Evolutionary conservation across 2,797 vertebrate species (phyloP).

Genomic region (Macropodus opercularis): DNA sequence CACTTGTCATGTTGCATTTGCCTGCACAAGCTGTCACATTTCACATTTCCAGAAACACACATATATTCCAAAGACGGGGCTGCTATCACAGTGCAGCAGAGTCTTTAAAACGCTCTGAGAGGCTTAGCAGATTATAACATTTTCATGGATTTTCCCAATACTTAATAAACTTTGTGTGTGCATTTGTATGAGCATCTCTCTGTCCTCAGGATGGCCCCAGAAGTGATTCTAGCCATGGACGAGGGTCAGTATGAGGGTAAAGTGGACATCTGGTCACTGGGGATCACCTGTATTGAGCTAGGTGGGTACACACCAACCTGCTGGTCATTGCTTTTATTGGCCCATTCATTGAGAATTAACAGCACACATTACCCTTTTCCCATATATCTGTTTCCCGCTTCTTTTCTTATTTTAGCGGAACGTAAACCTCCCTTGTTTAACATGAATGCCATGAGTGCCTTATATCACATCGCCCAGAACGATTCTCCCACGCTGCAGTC

Average conservation of each 20-base stretch:
- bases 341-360: neutral
- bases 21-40: conserved; percentile 24
- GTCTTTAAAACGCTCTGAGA: conserved; percentile 67
- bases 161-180: conserved; percentile 52
- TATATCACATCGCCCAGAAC: conserved; percentile 99
- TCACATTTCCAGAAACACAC: conserved; percentile 33
- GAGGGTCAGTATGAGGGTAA: conserved; percentile 98
- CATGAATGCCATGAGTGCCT: conserved; percentile 99
- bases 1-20: conserved; percentile 23
- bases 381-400: neutral
- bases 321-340: neutral
- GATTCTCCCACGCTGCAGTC: conserved; percentile 97
- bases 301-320: conserved; percentile 79
- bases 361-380: neutral
- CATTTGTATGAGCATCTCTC: conserved; percentile 24
- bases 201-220: conserved; percentile 93
- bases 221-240: conserved; percentile 98
- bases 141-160: conserved; percentile 53
- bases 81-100: conserved; percentile 64
- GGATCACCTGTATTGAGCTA: conserved; percentile 97
- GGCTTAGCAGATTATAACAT: conserved; percentile 73
- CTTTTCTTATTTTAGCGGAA: conserved; percentile 85
- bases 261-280: conserved; percentile 96
- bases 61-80: conserved; percentile 56
- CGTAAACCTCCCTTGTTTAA: conserved; percentile 99